phyloP scores from a whole-genome alignment of 2,113 vertebrate species.

The Sisor rabdophorus region DNA sequence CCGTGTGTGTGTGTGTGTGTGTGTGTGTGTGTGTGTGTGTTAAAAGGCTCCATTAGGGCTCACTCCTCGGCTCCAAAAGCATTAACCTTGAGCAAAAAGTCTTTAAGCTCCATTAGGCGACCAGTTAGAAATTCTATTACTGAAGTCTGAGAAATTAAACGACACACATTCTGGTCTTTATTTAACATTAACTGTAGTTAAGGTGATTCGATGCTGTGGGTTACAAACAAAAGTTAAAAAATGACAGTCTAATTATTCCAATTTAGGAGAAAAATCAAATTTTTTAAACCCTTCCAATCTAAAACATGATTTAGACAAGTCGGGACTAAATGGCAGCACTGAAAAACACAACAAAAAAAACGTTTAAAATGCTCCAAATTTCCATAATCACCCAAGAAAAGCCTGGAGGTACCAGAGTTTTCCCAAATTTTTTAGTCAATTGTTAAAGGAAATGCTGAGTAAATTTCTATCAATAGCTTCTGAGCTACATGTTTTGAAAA shows the following conservation, averaged over 20 bases:
- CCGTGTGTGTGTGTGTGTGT: conserved; percentile 26
- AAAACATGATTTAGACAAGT: too few relatives aligned
- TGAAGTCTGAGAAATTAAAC: conserved; percentile 21
- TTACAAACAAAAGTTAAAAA: neutral
- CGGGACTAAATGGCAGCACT: too few relatives aligned
- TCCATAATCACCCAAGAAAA: too few relatives aligned
- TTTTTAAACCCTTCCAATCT: too few relatives aligned
- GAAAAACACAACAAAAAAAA: too few relatives aligned
- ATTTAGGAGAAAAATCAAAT: too few relatives aligned
- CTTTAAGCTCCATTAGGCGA: conserved; percentile 48
- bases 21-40: conserved; percentile 14
- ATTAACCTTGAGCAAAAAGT: conserved; percentile 54
- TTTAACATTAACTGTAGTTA: neutral
- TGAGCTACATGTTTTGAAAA: too few relatives aligned
- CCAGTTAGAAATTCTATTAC: conserved; percentile 42
- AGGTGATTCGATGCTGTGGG: neutral
- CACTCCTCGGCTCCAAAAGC: conserved; percentile 16
- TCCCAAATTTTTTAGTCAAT: too few relatives aligned
- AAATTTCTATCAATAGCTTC: too few relatives aligned
- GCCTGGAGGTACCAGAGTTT: too few relatives aligned
- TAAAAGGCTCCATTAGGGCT: conserved; percentile 21
- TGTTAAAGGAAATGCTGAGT: too few relatives aligned
- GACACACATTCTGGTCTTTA: conserved; percentile 4
- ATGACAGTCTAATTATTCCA: neutral
- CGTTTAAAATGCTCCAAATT: too few relatives aligned